Evolutionary conservation across 2,113 vertebrate species (phyloP), one percentile per base, ranked within the genome.

Genomic region (Panurus biarmicus): DNA sequence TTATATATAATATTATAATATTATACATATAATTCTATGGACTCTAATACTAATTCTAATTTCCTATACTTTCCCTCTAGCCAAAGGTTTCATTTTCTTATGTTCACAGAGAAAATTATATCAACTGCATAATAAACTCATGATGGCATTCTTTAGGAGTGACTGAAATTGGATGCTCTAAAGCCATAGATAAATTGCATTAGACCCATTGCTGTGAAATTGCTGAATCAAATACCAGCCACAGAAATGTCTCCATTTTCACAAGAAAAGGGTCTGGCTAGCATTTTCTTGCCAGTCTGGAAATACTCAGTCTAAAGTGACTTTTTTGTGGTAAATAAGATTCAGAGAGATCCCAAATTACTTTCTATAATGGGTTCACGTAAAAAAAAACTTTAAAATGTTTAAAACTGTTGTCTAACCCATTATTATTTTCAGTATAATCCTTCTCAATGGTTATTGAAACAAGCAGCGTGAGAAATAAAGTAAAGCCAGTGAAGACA

Each of bases 221-320:
- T 87, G 64, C 84, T 93, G 85, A 94, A 76, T 91, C 78, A 85
- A 56, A 79, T 47, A 87, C 24, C 47, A 93, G 20, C 28, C 62
- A 45, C 44, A 82, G 62, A 85, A 91, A 85, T 24, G 47, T 73
- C 38, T 95, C 65, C 25, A 47, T 94, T 96, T 82, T 94, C 67
- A 91, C 36, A 87, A 70, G 44, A 67, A 84, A 67, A 78, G 15
- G 33, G 3, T 51, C 61, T 76, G 64, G 47, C 67, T 80, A 87
- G 21, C 64, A 74, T 85, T 95, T 91, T 92, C 35, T 62, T 87
- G 29, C 42, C 64, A 89, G 18, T 70, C 74, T 91, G 71, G 71
- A 81, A 91, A 70, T 66, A 65, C 25, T 79, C 70, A 69, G 19
- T 16, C 58, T 85, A 50, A 93, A 65, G 5, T 61, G 28, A 72